Base-by-base conservation (phyloP, 2,797 vertebrate species). In the Rhabdomys pumilio region DNA sequence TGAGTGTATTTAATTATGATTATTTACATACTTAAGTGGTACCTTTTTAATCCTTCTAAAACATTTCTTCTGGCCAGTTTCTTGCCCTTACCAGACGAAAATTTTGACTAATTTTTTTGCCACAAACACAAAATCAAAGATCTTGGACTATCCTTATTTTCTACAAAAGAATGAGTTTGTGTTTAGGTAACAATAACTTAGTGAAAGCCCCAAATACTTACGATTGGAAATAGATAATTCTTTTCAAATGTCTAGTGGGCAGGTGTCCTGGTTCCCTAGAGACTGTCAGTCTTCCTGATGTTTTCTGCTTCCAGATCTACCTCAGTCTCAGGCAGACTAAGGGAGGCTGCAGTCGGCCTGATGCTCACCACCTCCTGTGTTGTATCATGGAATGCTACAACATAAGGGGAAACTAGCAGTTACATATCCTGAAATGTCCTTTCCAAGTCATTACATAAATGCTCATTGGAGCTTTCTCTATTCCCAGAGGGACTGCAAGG, bases 391-490 rank as follows among this genome's bases (percentile, higher is more conserved):
- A 9, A 76, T 22, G 41, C n/a, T 55, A 12, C 3, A 53, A 19
- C 44, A 57, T 15, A 75, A 91, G 14, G 89, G 69, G 92, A 77
- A 24, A 47, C 10, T 76, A 47, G 50, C 20, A 75, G 22, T 93
- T 79, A 91, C n/a, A 44, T 31, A 34, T 69, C 82, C 69, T 81
- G 22, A n/a, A 87, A 55, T 3, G 84, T 14, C 26, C 57, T 44
- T 89, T 89, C 50, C 14, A 55, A 55, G 81, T 41, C 14, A 1
- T 85, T 85, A 38, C 13, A 89, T 50, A 90, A 90, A 87, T 72
- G 38, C 59, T 95, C 12, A 22, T 5, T 55, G 84, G 89, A 94
- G 76, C 79, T 55, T 84, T 24, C 82, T 65, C 61, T 86, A 55
- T 20, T 84, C n/a, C 59, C 55, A 69, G 47, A 65, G 20, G 47